A percentile compares a stretch with the other conserved stretches of the same genome.
phyloP scores from a whole-genome alignment of 2,888 invertebrate species.

The Zeuzera pyrina region DNA sequence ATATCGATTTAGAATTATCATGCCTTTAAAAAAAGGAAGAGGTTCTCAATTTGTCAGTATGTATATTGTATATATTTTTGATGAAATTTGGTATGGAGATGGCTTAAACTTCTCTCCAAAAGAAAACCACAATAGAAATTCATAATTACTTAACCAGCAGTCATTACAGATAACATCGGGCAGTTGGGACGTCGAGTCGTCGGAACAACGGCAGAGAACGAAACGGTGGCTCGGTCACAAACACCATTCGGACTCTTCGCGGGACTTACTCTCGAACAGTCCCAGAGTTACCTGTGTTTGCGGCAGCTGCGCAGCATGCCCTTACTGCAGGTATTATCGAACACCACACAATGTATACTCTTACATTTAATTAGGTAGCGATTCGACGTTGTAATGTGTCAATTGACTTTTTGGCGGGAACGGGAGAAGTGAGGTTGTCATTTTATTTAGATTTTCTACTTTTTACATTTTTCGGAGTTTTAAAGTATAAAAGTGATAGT shows the following conservation, averaged over 20 bases:
- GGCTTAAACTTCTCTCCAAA: background rate
- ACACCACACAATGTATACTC: background rate
- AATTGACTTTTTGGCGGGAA: too few relatives aligned
- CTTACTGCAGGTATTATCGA: conserved; percentile 40
- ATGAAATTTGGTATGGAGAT: background rate
- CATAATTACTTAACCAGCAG: conserved; percentile 1
- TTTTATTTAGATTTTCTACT: too few relatives aligned
- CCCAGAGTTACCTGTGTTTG: conserved; percentile 55
- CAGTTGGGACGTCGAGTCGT: conserved; percentile 35
- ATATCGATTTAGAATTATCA: too few relatives aligned
- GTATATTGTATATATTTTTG: background rate
- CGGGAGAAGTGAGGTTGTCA: too few relatives aligned
- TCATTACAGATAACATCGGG: conserved; percentile 51
- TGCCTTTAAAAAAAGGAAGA: too few relatives aligned
- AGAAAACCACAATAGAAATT: background rate
- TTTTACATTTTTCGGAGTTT: too few relatives aligned
- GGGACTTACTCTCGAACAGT: conserved; percentile 46
- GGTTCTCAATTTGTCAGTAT: background rate
- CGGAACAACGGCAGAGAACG: conserved; percentile 30
- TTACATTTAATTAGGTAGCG: background rate
- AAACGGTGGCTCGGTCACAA: conserved; percentile 37
- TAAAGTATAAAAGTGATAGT: too few relatives aligned
- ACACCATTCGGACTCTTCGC: conserved; percentile 32
- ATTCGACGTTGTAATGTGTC: background rate
- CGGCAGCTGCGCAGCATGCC: conserved; percentile 40